Evolutionary conservation across 2,797 vertebrate species (phyloP).

Genomic region (Rhinoraja longicauda): DNA sequence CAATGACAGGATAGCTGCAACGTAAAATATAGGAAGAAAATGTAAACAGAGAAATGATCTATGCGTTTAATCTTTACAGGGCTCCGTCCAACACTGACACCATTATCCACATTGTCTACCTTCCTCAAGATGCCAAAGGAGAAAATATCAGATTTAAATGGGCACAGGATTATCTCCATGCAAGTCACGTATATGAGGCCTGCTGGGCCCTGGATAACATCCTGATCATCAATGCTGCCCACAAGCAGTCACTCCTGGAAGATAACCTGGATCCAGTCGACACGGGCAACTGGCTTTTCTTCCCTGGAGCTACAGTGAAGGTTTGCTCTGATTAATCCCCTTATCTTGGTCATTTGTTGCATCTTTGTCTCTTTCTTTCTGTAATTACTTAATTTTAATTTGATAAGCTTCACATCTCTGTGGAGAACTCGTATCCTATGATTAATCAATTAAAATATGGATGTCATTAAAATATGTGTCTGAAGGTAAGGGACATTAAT

Average conservation of each 20-base stretch:
- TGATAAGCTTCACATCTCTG: constrained; percentile 56
- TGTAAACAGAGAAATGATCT: neutral
- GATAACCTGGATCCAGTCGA: constrained; percentile 88
- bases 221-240: constrained; percentile 82
- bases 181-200: constrained; percentile 84
- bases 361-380: constrained; percentile 54
- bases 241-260: constrained; percentile 81
- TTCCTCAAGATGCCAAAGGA: constrained; percentile 71
- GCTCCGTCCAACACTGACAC: constrained; percentile 89
- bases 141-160: constrained; percentile 78
- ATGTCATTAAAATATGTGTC: constrained; percentile 68
- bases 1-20: neutral
- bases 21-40: neutral
- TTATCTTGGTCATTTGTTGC: constrained; percentile 45
- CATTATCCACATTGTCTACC: constrained; percentile 81
- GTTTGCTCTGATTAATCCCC: constrained; percentile 55
- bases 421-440: neutral
- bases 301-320: constrained; percentile 94
- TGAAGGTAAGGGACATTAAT: constrained; percentile 54
- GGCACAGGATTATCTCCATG: constrained; percentile 75
- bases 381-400: constrained; percentile 66
- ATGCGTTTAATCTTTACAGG: constrained; percentile 50
- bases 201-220: constrained; percentile 95
- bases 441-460: constrained; percentile 72
- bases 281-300: constrained; percentile 98